A percentile compares a stretch with the other conserved stretches of the same genome.
Conservation (phyloP, 2,113 vertebrate species). For the Peromyscus polionotus region DNA sequence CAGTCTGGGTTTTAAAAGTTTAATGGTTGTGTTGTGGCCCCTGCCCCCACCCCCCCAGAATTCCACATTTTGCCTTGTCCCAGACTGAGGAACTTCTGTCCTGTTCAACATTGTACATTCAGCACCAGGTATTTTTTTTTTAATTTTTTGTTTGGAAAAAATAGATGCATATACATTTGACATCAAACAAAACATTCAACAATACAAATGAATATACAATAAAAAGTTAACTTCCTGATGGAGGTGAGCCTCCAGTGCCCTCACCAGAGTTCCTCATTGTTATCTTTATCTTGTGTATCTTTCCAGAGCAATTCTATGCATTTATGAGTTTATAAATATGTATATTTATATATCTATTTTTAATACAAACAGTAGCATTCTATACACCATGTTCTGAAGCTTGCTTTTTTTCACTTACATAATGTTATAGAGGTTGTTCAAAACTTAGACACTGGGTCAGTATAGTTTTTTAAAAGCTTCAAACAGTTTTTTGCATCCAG, state of each 20-base stretch:
- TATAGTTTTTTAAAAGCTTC: background rate
- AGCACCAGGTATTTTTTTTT: background rate
- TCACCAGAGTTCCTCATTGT: slow-evolving; percentile 59
- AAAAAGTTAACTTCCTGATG: background rate
- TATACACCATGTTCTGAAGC: slow-evolving; percentile 69
- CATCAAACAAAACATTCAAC: slow-evolving; percentile 29
- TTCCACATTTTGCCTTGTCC: slow-evolving; percentile 13
- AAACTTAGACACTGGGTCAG: background rate
- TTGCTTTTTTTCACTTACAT: slow-evolving; percentile 73
- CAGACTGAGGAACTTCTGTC: background rate
- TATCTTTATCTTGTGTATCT: slow-evolving; percentile 63
- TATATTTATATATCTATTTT: slow-evolving; percentile 85
- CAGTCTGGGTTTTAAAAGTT: slow-evolving; percentile 54
- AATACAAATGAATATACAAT: slow-evolving; percentile 13
- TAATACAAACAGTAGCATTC: slow-evolving; percentile 83
- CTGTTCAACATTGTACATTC: background rate
- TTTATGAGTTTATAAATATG: slow-evolving; percentile 80
- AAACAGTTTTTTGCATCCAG: background rate
- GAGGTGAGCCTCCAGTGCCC: slow-evolving; percentile 6
- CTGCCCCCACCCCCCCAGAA: background rate
- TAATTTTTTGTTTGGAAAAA: slow-evolving; percentile 56
- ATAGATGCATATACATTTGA: slow-evolving; percentile 18
- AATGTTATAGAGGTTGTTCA: slow-evolving; percentile 40
- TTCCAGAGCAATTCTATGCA: slow-evolving; percentile 79
- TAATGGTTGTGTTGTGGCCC: background rate